Conservation (phyloP, 2,888 invertebrate species). For the Melitaea athalia region DNA sequence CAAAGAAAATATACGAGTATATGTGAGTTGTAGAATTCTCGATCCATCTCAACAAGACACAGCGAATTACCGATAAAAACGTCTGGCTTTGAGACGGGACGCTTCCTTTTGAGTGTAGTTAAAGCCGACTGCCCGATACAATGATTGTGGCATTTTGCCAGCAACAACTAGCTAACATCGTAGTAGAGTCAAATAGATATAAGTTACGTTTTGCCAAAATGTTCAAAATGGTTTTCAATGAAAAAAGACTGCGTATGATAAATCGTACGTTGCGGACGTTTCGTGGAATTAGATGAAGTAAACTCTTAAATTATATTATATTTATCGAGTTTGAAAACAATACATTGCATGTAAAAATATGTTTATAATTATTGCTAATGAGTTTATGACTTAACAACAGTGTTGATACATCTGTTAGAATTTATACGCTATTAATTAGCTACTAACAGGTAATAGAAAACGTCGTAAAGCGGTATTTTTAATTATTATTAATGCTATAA, state of each 20-base stretch:
- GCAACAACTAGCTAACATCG: conserved; percentile 63
- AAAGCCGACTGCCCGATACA: conserved; percentile 56
- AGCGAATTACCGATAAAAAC: conserved; percentile 61
- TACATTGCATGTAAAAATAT: no score
- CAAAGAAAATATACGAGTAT: not conserved
- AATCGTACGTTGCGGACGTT: conserved; percentile 52
- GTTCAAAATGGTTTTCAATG: conserved; percentile 49
- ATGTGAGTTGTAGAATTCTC: not conserved
- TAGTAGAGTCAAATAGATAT: conserved; percentile 57
- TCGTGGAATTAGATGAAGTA: conserved; percentile 16
- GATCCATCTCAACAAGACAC: conserved; percentile 39
- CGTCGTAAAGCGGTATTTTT: no score
- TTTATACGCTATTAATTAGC: no score
- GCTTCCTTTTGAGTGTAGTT: conserved; percentile 60
- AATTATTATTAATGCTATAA: no score
- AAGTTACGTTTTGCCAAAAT: conserved; percentile 69
- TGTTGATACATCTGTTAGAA: no score
- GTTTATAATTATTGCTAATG: no score
- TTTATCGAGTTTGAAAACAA: no score
- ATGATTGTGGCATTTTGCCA: conserved; percentile 69
- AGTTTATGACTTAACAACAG: no score
- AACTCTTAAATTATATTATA: not conserved
- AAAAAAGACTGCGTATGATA: conserved; percentile 40
- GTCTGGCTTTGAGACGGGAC: conserved; percentile 61
- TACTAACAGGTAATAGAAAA: no score